Base-by-base conservation (phyloP, 2,888 invertebrate species). In the Sclerodermus sp. region DNA sequence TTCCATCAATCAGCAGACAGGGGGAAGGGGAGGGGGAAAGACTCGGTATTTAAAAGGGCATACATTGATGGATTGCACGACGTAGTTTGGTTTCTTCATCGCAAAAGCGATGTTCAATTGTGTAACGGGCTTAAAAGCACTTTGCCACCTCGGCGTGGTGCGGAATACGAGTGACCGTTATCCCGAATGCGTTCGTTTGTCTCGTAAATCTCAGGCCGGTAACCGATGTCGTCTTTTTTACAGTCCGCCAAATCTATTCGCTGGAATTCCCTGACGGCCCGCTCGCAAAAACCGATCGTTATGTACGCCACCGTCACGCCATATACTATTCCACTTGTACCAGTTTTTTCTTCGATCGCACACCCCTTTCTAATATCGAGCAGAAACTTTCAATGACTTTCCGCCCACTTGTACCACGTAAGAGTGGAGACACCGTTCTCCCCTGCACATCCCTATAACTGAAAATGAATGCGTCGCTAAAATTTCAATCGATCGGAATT, bases 141-240 rank as follows among this genome's bases (percentile, higher is more conserved):
- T 37, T 47, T 47, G 31, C 13, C 42, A 42, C 36, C 13, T 49
- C 37, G 30, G 12, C 43, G 46, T 47, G 45, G 52, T 49, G 47
- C 45, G 47, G 45, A 47, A 51, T 50, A 49, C 41, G 55, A 46
- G 38, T 40, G 48, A 50, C 51, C 56, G 49, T 49, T 49, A 43
- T 47, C 40, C 43, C 48, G 42, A 54, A 55, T 49, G 57, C 56
- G 46, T 55, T 42, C 51, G 49, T 52, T 54, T 59, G 62, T 63
- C 68, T 66, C 64, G 57, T 65, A 69, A 69, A 68, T 68, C 62
- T 60, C 53, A 44, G 34, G 48, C 38, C 46, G 30, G 55, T 57
- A 60, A 64, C 53, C 47, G 55, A 49, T 47, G 55, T 60, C 59
- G 58, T 50, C 56, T 60, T 57, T 61, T 58, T 58, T 53, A 54